Base-by-base conservation (phyloP, 2,888 invertebrate genomes). In the Athetis lepigone region DNA sequence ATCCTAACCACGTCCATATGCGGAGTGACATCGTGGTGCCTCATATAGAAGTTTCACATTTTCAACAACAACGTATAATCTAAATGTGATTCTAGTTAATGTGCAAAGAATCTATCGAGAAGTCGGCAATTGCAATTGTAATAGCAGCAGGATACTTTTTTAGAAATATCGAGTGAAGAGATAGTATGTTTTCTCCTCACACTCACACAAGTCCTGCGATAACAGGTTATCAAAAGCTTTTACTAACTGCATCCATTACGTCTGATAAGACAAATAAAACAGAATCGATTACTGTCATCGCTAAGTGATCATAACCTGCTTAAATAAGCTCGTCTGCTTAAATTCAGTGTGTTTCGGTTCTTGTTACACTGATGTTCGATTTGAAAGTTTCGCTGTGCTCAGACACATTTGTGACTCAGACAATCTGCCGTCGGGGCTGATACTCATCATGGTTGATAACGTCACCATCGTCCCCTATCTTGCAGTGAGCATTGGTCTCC, bases 1-100 rank as follows among this genome's bases (percentile, higher is more conserved):
- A 40, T 50, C n/a, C 1, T 70, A 2, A 11, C 29, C 4, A 25
- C 62, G 1, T 55, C 61, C n/a, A 16, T 8, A 4, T 68, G 54
- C 11, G 68, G 70, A 45, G 27, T 61, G 13, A 36, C 6, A 1
- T 70, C 70, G 1, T 68, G 68, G 68, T 55, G 39, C 11, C 9
- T 40, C 6, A 40, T 68, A 5, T 70, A 4, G 7, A 61, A 50
- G 2, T 68, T 68, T 23, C 39, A 70, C 0, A 42, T 36, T 19
- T 67, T 54, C 8, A 55, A 45, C 8, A 68, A 68, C 11, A 70
- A 54, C 19, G 62, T 60, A 3, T 68, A n/a, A 50, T 27, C 21
- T 61, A 9, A 68, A n/a, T 54, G 21, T 23, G 16, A 50, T 19
- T 4, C 1, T 40, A 9, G 61, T 43, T 9, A 68, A 61, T 33